phyloP scores from a whole-genome alignment of 2,797 vertebrate genomes.

The Galagoides demidoff region DNA sequence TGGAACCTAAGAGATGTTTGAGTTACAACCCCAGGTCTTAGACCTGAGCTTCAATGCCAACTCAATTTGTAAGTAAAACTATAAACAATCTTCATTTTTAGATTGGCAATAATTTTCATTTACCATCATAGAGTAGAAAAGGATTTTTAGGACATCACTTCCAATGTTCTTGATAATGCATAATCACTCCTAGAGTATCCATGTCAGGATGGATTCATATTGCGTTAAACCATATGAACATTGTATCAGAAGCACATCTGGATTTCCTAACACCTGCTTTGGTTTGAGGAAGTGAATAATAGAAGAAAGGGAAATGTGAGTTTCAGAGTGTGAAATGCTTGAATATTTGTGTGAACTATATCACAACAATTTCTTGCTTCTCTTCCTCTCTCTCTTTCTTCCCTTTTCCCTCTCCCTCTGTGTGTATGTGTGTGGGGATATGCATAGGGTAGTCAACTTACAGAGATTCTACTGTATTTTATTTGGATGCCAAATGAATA shows the following conservation, averaged over 20 bases:
- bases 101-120: neutral
- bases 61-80: conserved; percentile 30
- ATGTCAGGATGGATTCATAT: neutral
- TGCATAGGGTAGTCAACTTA: too few species aligned
- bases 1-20: neutral
- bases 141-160: neutral
- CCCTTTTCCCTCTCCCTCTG: neutral
- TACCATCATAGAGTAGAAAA: neutral
- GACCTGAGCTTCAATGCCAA: neutral
- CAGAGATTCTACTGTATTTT: neutral
- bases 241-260: neutral
- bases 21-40: neutral
- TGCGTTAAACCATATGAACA: neutral
- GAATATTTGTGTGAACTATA: neutral
- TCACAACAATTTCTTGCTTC: neutral
- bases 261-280: conserved; percentile 32
- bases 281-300: conserved; percentile 20
- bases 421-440: neutral
- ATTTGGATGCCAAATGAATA: neutral
- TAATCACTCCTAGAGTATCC: neutral
- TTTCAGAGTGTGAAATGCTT: neutral
- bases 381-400: neutral
- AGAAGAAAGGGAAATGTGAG: neutral
- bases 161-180: neutral
- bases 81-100: neutral